Base-by-base conservation (phyloP, 2,888 invertebrate genomes). In the Brachyptera risi region DNA sequence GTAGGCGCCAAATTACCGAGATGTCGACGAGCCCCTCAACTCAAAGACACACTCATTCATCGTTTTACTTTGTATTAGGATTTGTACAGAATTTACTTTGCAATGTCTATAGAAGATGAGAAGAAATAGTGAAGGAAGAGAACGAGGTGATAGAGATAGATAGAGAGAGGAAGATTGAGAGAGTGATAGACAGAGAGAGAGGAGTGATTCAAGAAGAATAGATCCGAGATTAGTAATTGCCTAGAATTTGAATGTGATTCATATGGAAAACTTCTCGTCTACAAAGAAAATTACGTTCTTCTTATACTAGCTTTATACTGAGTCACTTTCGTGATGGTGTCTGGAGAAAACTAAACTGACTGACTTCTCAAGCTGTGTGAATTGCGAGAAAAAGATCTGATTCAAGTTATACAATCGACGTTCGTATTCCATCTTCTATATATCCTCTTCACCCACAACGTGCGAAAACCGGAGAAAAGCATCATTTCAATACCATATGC, bases 191-290 rank as follows among this genome's bases (percentile, higher is more conserved):
- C n/a, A n/a, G n/a, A n/a, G 27, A 37, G 66, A 62, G 62, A 59
- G 59, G 65, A 66, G 66, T 65, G 65, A 67, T 66, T 62, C 63
- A 63, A 64, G 7, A 9, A n/a, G 7, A 40, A 40, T n/a, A 5
- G 4, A 40, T 40, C 40, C 42, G 21, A 42, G 42, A 42, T 42
- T 42, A 42, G 42, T 42, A 42, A 42, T 42, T 42, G 42, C 42
- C 42, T 19, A 17, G 42, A 42, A 42, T 42, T 42, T 42, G 42
- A 42, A 42, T 42, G 42, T 42, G 42, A 42, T 42, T 42, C 21
- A 42, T 42, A 42, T 42, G 42, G 42, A 42, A 42, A 42, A 42
- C 42, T 21, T 21, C 21, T 15, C 3, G 42, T 42, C 42, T 42
- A 21, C 17, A 42, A 42, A 42, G 42, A 17, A n/a, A n/a, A n/a